Evolutionary conservation across 2,797 vertebrate genomes (phyloP).

Genomic region (Periparus ater): DNA sequence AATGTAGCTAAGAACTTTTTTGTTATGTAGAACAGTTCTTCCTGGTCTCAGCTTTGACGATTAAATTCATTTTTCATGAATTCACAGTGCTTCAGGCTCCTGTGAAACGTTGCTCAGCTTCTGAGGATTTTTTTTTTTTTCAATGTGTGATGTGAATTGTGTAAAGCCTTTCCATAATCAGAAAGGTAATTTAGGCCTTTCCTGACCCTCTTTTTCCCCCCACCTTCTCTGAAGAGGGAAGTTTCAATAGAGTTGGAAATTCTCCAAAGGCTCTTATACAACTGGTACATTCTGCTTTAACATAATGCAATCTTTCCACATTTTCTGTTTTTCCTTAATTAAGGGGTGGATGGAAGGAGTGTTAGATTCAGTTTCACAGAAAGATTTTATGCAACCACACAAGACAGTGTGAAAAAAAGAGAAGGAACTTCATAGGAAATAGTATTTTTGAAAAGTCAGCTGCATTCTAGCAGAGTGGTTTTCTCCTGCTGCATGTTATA

Average conservation of each 20-base stretch:
- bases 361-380: conserved; percentile 56
- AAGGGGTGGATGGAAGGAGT: conserved; percentile 31
- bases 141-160: conserved; percentile 8
- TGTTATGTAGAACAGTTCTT: conserved; percentile 67
- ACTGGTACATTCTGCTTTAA: conserved; percentile 6
- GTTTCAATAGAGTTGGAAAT: conserved; percentile 51
- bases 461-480: not conserved
- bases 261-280: conserved; percentile 31
- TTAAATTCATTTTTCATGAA: conserved; percentile 73
- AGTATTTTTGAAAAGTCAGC: not conserved
- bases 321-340: conserved; percentile 37
- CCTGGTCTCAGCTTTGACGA: conserved; percentile 56
- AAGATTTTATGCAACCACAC: conserved; percentile 43
- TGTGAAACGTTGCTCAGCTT: conserved; percentile 39
- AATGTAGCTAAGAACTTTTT: conserved; percentile 66
- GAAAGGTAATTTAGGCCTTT: conserved; percentile 47
- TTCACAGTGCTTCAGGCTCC: conserved; percentile 46
- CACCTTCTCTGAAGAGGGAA: not conserved
- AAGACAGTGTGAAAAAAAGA: not conserved
- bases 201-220: not conserved
- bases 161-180: conserved; percentile 47
- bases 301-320: conserved; percentile 24
- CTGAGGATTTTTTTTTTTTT: conserved; percentile 25
- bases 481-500: not conserved
- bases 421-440: conserved; percentile 15